Evolutionary conservation across 2,888 invertebrate genomes (phyloP).

Genomic region (Clivina fossor): DNA sequence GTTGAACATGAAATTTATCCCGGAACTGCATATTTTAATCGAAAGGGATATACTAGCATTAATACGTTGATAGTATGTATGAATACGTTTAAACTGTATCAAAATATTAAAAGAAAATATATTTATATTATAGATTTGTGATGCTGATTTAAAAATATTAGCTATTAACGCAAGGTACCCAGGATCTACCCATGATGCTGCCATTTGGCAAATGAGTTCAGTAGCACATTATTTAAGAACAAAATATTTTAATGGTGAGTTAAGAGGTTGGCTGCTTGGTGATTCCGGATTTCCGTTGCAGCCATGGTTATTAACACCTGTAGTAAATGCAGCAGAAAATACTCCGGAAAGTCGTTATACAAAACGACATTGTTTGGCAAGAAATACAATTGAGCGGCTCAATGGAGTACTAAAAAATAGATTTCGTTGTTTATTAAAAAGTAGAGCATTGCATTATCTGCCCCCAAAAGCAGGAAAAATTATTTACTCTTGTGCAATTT

Average conservation of each 20-base stretch:
- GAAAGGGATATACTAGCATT: conserved; percentile 24
- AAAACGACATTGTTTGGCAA: conserved; percentile 34
- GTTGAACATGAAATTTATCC: too few species aligned
- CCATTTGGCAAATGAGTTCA: conserved; percentile 22
- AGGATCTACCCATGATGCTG: conserved; percentile 29
- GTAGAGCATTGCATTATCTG: conserved; percentile 40
- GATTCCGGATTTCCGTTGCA: conserved; percentile 42
- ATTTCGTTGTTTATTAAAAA: conserved; percentile 42
- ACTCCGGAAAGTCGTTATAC: conserved; percentile 37
- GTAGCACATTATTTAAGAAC: conserved; percentile 5
- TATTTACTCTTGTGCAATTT: conserved; percentile 42
- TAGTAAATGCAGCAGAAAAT: conserved; percentile 34
- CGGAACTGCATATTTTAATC: conserved; percentile 20
- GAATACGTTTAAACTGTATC: neutral
- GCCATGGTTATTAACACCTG: conserved; percentile 43
- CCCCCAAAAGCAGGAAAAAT: conserved; percentile 42
- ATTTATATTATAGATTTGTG: conserved; percentile 16
- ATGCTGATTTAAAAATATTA: conserved; percentile 17
- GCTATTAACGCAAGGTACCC: conserved; percentile 27
- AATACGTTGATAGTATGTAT: conserved; percentile 19
- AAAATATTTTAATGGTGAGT: conserved; percentile 8
- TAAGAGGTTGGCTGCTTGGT: conserved; percentile 35
- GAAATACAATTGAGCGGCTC: conserved; percentile 40
- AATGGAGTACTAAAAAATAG: conserved; percentile 41
- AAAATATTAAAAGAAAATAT: neutral